Evolutionary conservation across 2,888 invertebrate genomes (phyloP).

Genomic region (Lordiphosa fenestrarum): DNA sequence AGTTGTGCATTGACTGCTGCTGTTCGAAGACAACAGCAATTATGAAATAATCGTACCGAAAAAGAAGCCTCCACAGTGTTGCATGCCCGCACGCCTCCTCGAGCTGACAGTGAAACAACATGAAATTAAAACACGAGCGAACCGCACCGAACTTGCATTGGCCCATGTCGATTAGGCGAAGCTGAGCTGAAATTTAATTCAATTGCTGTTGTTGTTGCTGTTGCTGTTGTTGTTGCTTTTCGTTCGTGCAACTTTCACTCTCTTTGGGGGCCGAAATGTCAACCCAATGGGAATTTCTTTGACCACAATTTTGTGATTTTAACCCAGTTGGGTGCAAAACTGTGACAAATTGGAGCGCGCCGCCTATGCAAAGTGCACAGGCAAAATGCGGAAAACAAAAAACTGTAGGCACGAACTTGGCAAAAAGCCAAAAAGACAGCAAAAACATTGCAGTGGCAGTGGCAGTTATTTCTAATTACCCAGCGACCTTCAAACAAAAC

Average conservation of each 20-base stretch:
- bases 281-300: constrained; percentile 45
- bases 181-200: constrained; percentile 69
- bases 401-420: constrained; percentile 65
- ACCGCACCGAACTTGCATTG: constrained; percentile 52
- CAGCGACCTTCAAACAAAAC: constrained; percentile 59
- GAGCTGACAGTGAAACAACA: constrained; percentile 71
- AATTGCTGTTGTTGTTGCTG: constrained; percentile 28
- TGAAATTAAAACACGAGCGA: constrained; percentile 72
- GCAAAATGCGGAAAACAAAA: constrained; percentile 60
- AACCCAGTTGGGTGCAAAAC: constrained; percentile 45
- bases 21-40: constrained; percentile 39
- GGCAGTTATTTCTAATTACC: constrained; percentile 18
- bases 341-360: constrained; percentile 63
- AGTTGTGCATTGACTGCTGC: constrained; percentile 56
- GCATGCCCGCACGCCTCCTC: constrained; percentile 66
- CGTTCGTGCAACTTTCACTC: constrained; percentile 70
- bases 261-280: constrained; percentile 68
- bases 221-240: constrained; percentile 13
- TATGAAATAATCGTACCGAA: constrained; percentile 70
- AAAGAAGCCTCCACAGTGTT: constrained; percentile 44
- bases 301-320: constrained; percentile 50
- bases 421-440: constrained; percentile 10
- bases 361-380: constrained; percentile 55
- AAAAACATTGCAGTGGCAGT: constrained; percentile 6
- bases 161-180: constrained; percentile 59